phyloP scores from a whole-genome alignment of 2,888 invertebrate species.

The Tineola bisselliella region DNA sequence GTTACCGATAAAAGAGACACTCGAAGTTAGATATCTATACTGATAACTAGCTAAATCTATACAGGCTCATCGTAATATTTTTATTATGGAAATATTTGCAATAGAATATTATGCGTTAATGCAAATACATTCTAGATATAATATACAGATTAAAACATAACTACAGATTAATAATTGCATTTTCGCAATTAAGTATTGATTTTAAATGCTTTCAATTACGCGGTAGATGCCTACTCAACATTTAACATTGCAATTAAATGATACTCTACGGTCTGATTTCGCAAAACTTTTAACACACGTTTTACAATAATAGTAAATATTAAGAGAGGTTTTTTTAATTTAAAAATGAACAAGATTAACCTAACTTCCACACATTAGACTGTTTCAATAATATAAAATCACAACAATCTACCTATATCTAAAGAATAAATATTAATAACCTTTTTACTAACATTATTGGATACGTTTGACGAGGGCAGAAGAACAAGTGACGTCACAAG shows the following conservation, averaged over 20 bases:
- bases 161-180: background rate
- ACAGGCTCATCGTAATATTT: slow-evolving; percentile 5
- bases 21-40: slow-evolving; percentile 2
- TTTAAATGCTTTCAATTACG: too few species aligned
- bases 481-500: slow-evolving; percentile 27
- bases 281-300: too few species aligned
- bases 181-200: background rate
- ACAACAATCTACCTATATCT: background rate
- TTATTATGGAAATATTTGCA: background rate
- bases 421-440: background rate
- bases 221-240: too few species aligned
- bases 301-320: too few species aligned
- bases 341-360: too few species aligned
- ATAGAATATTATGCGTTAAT: slow-evolving; percentile 15
- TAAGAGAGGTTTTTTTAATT: too few species aligned
- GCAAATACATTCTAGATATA: background rate
- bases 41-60: background rate
- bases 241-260: too few species aligned
- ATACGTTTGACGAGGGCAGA: slow-evolving; percentile 30
- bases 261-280: too few species aligned
- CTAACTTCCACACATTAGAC: too few species aligned
- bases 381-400: background rate
- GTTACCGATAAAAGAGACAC: slow-evolving; percentile 21
- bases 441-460: background rate
- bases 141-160: background rate